Base-by-base conservation (phyloP, 2,888 invertebrate genomes). In the Branchellion lobata region DNA sequence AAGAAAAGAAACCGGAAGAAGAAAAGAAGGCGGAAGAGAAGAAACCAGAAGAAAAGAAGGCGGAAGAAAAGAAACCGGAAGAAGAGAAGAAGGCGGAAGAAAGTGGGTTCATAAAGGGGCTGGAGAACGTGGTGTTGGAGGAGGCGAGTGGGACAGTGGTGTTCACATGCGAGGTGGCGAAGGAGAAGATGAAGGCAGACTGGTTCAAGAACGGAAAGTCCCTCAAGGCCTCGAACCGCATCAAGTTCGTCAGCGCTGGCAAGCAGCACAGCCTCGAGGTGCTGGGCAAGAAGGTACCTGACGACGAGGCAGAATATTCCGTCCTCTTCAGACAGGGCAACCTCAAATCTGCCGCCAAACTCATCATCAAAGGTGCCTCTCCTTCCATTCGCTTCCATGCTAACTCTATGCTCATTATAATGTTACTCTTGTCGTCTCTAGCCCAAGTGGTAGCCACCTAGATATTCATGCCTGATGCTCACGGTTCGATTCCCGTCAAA, bases 101-200 rank as follows among this genome's bases (percentile, higher is more conserved):
- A 24, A 61, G 3, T 36, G 29, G 21, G 2, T 85, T 86, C 80
- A 83, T 85, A 34, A 84, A 85, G 27, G 83, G 83, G 73, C 83
- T 87, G 18, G 83, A 85, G 74, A 85, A 87, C 81, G 81, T 86
- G 24, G 85, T 84, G 33, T 84, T 86, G 1, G 84, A 83, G 21
- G 84, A 85, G 77, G 82, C 85, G 24, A 80, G 84, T 68, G 82
- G 84, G 33, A 84, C 83, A 3, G 84, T 85, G 27, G 84, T 84
- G 11, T 85, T 96, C 83, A 91, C 91, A 5, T 94, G 96, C 21
- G 92, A 95, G 89, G 89, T 96, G 75, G 94, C 95, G 0, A 91
- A 92, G 83, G 91, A 92, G 78, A 91, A 92, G 82, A 91, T 92
- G 14, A 91, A 92, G 82, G 93, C 95, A 0, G 91, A 91, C 77